A percentile compares a stretch with the other conserved stretches of the same genome.
phyloP scores from a whole-genome alignment of 1,140 invertebrate species.

The Drosophila orosa region DNA sequence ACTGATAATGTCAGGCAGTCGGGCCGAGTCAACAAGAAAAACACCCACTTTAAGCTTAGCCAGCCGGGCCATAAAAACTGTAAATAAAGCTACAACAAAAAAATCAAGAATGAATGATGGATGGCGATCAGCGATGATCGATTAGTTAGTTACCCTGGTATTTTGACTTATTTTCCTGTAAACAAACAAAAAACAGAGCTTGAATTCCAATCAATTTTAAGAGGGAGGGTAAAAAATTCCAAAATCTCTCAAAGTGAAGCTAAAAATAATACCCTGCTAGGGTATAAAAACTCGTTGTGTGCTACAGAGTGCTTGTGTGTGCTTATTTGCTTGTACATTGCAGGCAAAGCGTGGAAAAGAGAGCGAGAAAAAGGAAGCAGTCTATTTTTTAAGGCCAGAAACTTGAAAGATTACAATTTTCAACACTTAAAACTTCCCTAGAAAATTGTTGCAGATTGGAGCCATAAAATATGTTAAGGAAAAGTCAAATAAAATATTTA shows the following conservation, averaged over 20 bases:
- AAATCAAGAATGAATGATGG: slow-evolving; percentile 27
- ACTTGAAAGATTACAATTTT: not conserved
- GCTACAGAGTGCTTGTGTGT: not conserved
- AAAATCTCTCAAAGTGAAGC: not conserved
- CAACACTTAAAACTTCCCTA: no score
- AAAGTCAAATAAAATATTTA: no score
- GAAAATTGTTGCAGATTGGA: not conserved
- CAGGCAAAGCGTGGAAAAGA: not conserved
- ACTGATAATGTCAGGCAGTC: slow-evolving; percentile 37
- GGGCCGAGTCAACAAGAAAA: slow-evolving; percentile 30
- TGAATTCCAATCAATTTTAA: not conserved
- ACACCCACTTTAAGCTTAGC: slow-evolving; percentile 52
- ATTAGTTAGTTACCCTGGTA: slow-evolving; percentile 14
- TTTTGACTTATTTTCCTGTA: not conserved
- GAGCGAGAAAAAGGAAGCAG: not conserved
- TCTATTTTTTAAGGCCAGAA: not conserved
- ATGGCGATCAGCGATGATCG: slow-evolving; percentile 24
- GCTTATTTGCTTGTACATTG: not conserved
- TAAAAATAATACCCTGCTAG: no score
- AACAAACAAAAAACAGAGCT: not conserved
- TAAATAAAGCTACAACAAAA: slow-evolving; percentile 43
- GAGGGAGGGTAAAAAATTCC: not conserved
- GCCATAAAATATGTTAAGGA: not conserved
- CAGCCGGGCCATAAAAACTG: slow-evolving; percentile 43
- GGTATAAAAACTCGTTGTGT: no score